These are phyloP conservation scores for Teleogryllus oceanicus DNA, from an alignment of 2,888 invertebrate genomes.

Conservation along the genomic window DNA sequence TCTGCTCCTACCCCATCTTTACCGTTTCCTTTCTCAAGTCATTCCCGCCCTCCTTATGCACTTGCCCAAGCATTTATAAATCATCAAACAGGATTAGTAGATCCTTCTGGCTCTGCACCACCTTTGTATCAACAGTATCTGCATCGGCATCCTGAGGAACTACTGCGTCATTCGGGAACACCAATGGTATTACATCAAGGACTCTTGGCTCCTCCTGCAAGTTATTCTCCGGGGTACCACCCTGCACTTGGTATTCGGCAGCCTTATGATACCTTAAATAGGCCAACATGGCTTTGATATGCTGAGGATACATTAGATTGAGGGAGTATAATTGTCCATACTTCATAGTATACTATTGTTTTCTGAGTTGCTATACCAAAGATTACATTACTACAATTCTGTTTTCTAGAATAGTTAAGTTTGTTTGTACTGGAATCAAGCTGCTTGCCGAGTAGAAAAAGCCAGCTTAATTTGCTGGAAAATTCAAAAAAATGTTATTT, in stretches of 20 bases:
- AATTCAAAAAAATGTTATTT: neutral
- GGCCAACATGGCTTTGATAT: conserved; percentile 59
- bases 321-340: neutral
- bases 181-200: conserved; percentile 57
- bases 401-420: neutral
- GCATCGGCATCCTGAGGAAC: conserved; percentile 59
- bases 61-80: conserved; percentile 48
- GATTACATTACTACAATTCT: neutral
- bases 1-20: conserved; percentile 48
- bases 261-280: conserved; percentile 66
- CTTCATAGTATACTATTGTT: neutral
- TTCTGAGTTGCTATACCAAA: neutral
- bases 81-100: conserved; percentile 53
- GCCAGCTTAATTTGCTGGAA: neutral
- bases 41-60: conserved; percentile 54
- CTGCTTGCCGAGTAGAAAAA: conserved; percentile 1
- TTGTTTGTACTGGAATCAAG: neutral
- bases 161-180: conserved; percentile 58
- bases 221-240: conserved; percentile 58
- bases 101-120: conserved; percentile 53
- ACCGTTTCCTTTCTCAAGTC: conserved; percentile 43
- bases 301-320: neutral
- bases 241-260: conserved; percentile 64
- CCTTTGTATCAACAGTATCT: conserved; percentile 72
- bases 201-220: conserved; percentile 51